Evolutionary conservation across 2,888 invertebrate species (phyloP).

Genomic region (Drosophila subsilvestris): DNA sequence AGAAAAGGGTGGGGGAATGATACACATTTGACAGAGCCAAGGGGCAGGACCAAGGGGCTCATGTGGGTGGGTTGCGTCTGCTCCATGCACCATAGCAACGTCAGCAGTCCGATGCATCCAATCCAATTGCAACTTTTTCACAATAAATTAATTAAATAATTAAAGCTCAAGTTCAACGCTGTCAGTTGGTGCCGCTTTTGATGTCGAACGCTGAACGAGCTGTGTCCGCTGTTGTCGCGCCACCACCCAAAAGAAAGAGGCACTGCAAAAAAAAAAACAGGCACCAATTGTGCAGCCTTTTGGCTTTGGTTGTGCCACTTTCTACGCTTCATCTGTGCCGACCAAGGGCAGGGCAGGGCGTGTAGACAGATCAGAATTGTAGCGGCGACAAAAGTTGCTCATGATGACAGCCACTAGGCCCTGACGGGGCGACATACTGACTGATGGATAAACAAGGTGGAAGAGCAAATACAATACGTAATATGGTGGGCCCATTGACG

Average conservation of each 20-base stretch:
- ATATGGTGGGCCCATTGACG: not conserved
- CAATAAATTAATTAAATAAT: slow-evolving; percentile 79
- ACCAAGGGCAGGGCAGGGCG: slow-evolving; percentile 49
- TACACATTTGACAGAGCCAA: not conserved
- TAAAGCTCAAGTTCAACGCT: slow-evolving; percentile 71
- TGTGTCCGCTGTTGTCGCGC: slow-evolving; percentile 20
- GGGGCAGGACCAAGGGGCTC: not conserved
- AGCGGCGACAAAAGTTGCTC: slow-evolving; percentile 18
- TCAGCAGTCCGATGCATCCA: slow-evolving; percentile 30
- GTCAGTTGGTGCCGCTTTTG: slow-evolving; percentile 51
- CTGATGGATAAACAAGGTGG: slow-evolving; percentile 10
- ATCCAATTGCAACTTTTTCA: slow-evolving; percentile 69
- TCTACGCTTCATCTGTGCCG: slow-evolving; percentile 67
- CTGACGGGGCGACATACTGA: slow-evolving; percentile 35
- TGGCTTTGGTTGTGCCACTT: slow-evolving; percentile 55
- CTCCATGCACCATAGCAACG: slow-evolving; percentile 20
- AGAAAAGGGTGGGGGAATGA: slow-evolving; percentile 28
- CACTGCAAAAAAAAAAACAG: slow-evolving; percentile 27
- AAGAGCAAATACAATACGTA: not conserved
- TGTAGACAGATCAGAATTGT: slow-evolving; percentile 16
- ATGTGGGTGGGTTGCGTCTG: slow-evolving; percentile 19
- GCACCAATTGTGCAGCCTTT: not conserved
- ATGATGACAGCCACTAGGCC: slow-evolving; percentile 45
- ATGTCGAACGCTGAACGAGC: slow-evolving; percentile 41
- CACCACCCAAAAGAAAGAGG: slow-evolving; percentile 49